Percentiles rank a stretch among this genome's conserved stretches.
Conservation (phyloP, 2,113 vertebrate genomes). For the Dasyornis broadbenti region DNA sequence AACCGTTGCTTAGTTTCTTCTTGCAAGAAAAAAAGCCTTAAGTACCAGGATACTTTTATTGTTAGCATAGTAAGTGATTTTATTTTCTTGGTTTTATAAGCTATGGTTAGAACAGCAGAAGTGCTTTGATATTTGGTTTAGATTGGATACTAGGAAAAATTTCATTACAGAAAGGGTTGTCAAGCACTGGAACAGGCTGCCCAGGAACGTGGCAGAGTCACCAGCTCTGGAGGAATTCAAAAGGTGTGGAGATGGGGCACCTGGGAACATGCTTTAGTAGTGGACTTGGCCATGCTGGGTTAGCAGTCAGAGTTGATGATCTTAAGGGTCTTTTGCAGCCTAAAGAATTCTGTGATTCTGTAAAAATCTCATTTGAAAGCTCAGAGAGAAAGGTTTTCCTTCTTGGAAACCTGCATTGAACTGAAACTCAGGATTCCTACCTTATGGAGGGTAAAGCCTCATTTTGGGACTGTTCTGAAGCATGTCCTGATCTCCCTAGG, state of each 20-base stretch:
- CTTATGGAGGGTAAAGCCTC: neutral
- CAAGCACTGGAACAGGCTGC: neutral
- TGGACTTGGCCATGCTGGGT: neutral
- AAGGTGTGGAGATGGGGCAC: accelerated
- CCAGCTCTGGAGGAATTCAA: neutral
- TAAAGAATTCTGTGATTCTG: neutral
- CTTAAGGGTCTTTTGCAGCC: neutral
- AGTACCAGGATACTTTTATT: neutral
- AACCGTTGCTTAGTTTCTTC: neutral
- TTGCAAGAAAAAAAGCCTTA: neutral
- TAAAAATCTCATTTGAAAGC: neutral
- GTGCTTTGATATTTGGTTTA: neutral
- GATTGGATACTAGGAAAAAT: neutral
- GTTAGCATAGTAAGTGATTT: neutral
- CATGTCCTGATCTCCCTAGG: neutral
- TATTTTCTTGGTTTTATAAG: neutral
- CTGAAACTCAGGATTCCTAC: neutral
- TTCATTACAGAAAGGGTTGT: neutral
- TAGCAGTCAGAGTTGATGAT: accelerated
- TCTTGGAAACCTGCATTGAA: neutral
- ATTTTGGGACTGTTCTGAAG: neutral
- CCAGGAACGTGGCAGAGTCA: accelerated
- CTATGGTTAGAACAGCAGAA: neutral
- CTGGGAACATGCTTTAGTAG: neutral
- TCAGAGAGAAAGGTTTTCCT: neutral